Evolutionary conservation across 2,888 invertebrate genomes (phyloP).

Genomic region (Reticulitermes lucifugus): DNA sequence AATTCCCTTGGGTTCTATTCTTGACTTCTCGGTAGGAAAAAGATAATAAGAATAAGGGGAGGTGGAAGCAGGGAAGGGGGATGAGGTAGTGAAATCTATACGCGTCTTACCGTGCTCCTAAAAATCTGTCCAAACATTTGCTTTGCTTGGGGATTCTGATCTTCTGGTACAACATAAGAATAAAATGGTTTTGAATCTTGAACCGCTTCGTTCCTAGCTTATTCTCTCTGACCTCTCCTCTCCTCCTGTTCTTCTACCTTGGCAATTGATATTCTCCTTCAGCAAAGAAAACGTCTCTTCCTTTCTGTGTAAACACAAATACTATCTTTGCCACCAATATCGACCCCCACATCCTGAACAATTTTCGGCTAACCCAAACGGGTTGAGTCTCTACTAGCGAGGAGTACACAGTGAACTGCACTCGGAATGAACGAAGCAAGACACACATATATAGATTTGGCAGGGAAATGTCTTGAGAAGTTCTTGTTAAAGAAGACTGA

Average conservation of each 20-base stretch:
- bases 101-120: slow-evolving; percentile 32
- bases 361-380: not conserved
- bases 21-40: slow-evolving; percentile 35
- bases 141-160: slow-evolving; percentile 42
- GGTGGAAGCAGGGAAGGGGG: slow-evolving; percentile 7
- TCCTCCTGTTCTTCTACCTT: slow-evolving; percentile 37
- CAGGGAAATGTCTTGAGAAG: no score
- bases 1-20: slow-evolving; percentile 38
- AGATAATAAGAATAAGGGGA: slow-evolving; percentile 35
- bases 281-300: slow-evolving; percentile 43
- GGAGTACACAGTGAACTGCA: no score
- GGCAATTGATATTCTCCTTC: slow-evolving; percentile 50
- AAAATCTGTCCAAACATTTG: slow-evolving; percentile 52
- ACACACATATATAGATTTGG: no score
- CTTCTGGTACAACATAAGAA: slow-evolving; percentile 26
- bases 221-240: slow-evolving; percentile 30
- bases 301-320: not conserved
- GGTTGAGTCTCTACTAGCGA: no score
- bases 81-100: slow-evolving; percentile 25
- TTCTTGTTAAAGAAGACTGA: no score
- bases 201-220: slow-evolving; percentile 40
- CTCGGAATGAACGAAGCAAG: no score
- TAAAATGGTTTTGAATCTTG: slow-evolving; percentile 43
- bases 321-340: slow-evolving; percentile 27
- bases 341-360: not conserved